Evolutionary conservation across 2,113 vertebrate genomes (phyloP).

Genomic region (Brachirus orientalis): DNA sequence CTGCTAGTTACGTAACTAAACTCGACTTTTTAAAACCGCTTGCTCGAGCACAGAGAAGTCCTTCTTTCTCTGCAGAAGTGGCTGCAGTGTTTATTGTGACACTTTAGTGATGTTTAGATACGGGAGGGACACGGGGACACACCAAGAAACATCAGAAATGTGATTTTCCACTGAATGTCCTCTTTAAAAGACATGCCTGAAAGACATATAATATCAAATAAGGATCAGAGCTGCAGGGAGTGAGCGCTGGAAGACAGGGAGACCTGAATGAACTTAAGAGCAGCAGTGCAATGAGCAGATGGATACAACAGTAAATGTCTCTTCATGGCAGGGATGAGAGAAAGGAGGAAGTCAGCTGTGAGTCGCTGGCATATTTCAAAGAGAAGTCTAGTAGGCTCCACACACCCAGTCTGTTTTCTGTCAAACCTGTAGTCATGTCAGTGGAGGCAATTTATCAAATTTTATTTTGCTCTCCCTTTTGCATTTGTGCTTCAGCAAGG

Average conservation of each 20-base stretch:
- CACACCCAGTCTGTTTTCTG: neutral
- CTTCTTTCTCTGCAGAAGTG: too few species aligned
- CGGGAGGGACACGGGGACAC: too few species aligned
- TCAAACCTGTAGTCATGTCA: neutral
- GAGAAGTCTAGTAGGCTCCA: neutral
- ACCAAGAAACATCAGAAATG: too few species aligned
- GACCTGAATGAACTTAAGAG: constrained; percentile 24
- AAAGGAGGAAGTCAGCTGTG: neutral
- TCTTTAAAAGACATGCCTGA: constrained; percentile 72
- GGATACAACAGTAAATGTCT: constrained; percentile 17
- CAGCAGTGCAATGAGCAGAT: constrained; percentile 1
- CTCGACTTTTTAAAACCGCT: too few species aligned
- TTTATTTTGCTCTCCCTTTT: too few species aligned
- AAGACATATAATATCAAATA: constrained; percentile 74
- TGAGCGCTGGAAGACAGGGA: neutral
- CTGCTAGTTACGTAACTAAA: too few species aligned
- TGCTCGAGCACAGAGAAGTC: too few species aligned
- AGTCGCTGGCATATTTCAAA: neutral
- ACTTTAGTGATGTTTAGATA: too few species aligned
- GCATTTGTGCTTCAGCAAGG: too few species aligned
- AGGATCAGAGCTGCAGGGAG: constrained; percentile 52
- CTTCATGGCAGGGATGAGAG: neutral
- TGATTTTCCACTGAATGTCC: too few species aligned
- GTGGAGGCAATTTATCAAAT: neutral
- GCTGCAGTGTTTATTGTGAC: too few species aligned